Evolutionary conservation across 1,140 invertebrate species (phyloP).

Genomic region (Plodia interpunctella): DNA sequence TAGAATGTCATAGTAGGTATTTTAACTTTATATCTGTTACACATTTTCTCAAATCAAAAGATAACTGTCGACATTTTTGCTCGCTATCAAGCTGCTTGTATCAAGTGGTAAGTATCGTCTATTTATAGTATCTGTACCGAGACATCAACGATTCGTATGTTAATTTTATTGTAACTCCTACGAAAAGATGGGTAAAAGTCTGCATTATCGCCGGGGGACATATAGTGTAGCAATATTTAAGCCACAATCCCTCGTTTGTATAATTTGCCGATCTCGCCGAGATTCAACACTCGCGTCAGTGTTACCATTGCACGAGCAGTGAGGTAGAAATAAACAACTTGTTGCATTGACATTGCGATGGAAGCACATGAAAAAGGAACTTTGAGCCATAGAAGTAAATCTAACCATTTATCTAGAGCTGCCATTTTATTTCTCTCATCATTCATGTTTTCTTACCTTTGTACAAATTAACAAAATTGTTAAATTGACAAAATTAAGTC

Average conservation of each 20-base stretch:
- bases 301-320: constrained; percentile 17
- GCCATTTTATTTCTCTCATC: not conserved
- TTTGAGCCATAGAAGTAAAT: no score
- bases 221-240: constrained; percentile 37
- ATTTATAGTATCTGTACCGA: no score
- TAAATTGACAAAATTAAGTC: no score
- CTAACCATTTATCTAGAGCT: no score
- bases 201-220: constrained; percentile 38
- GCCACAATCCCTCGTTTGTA: constrained; percentile 53
- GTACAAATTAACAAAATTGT: no score
- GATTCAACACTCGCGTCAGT: constrained; percentile 23
- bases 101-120: no score
- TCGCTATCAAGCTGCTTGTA: no score
- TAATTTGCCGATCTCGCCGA: constrained; percentile 56
- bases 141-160: constrained; percentile 48
- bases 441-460: no score
- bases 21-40: no score
- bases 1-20: no score
- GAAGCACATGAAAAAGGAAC: not conserved
- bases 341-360: constrained; percentile 20
- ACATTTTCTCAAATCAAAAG: no score
- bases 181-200: constrained; percentile 66
- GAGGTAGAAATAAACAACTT: constrained; percentile 22
- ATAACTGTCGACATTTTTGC: no score
- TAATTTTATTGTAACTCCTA: constrained; percentile 57